These are phyloP conservation scores for Apamea crenata DNA, from an alignment of 2,888 invertebrate species.

Conservation along the genomic window DNA sequence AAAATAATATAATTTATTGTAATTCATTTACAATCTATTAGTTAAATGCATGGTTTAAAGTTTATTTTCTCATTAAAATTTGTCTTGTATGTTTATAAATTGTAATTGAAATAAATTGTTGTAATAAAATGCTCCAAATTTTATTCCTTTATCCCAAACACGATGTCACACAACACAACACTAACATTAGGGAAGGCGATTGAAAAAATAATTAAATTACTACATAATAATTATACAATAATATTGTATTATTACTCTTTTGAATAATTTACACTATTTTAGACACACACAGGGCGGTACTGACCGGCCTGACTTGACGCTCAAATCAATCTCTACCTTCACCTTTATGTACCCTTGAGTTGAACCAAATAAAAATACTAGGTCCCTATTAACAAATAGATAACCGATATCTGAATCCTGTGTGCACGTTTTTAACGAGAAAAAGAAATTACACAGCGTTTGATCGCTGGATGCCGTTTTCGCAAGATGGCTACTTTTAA, in stretches of 20 bases:
- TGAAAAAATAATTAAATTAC: neutral
- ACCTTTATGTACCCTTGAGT: neutral
- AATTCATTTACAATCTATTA: conserved; percentile 54
- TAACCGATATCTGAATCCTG: too few species aligned
- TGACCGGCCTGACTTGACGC: neutral
- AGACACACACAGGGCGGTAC: neutral
- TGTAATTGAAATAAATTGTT: conserved; percentile 67
- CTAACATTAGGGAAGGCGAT: conserved; percentile 5
- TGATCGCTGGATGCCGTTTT: neutral
- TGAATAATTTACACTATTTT: neutral
- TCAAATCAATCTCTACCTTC: neutral
- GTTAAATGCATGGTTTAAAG: conserved; percentile 66
- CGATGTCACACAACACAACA: conserved; percentile 5
- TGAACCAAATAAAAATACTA: neutral
- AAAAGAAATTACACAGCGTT: neutral
- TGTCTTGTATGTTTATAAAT: conserved; percentile 65
- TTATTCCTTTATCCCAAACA: conserved; percentile 2
- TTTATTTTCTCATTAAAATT: conserved; percentile 57
- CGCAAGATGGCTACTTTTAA: neutral
- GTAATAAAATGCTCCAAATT: conserved; percentile 27
- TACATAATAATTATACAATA: neutral
- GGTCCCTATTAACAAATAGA: too few species aligned
- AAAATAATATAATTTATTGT: conserved; percentile 53
- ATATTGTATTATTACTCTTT: too few species aligned
- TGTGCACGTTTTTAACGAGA: neutral